Base-by-base conservation (phyloP, 2,888 invertebrate species). In the Hipparchia semele region DNA sequence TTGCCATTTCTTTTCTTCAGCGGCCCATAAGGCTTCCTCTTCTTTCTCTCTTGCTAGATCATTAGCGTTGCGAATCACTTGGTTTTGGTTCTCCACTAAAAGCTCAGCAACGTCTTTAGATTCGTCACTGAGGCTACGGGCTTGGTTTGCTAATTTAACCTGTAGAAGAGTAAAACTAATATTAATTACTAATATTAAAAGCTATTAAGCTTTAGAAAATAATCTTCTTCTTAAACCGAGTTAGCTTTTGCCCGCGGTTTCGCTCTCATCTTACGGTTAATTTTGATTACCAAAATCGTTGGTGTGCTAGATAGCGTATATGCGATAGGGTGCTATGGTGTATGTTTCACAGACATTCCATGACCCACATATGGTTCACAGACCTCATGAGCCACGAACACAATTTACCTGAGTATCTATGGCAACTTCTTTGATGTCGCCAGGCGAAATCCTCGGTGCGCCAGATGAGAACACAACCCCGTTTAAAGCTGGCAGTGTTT, bases 1-100 rank as follows among this genome's bases (percentile, higher is more conserved):
- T 75, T 92, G 92, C 91, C 91, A 93, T 84, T 92, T 91, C 81
- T 87, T 86, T 8, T 93, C 93, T 69, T 93, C 90, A 0, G 78
- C 82, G 0, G 86, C 82, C 92, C 91, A 92, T 81, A 79, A 79
- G 0, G 75, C 77, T 70, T 86, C 84, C n/a, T 83, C 81, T 12
- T 78, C 79, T 62, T 80, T 82, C 51, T 86, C 87, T 62, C 86
- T 84, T 0, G 58, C 78, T 8, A 82, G 76, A 39, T 87, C 86
- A 2, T 79, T 80, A 2, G 79, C 84, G 53, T 86, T 85, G 1
- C 80, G 74, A 0, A 81, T 77, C 72, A 88, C 86, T 5, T 86
- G 87, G 67, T 87, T 86, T 5, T 81, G 74, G 7, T 86, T 84
- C 65, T 88, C 86, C 1, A 79, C 77, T 0, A 84, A 86, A 39